Conservation (phyloP, 2,797 vertebrate species). For the Potorous gilbertii region DNA sequence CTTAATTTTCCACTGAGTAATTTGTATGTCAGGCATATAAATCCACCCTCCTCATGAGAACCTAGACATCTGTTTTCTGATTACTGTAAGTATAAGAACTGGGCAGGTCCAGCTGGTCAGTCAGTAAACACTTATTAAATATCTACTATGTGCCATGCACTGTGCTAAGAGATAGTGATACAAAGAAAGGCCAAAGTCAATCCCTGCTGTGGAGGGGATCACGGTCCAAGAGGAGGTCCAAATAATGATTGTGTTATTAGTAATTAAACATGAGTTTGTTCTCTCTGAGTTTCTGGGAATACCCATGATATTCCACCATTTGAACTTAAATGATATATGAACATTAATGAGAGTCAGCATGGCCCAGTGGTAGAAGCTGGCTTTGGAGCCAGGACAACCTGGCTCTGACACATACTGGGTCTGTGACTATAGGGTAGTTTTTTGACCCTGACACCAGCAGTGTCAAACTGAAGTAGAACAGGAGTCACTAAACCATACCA, state of each 20-base stretch:
- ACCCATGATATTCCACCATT: constrained; percentile 24
- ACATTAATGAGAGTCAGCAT: neutral
- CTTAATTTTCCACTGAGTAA: neutral
- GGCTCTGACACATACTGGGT: neutral
- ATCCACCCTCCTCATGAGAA: neutral
- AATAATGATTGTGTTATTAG: neutral
- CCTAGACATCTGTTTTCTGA: constrained; percentile 1
- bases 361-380: neutral
- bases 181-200: neutral
- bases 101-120: neutral
- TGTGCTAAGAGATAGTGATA: neutral
- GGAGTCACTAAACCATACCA: neutral
- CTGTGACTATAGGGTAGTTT: neutral
- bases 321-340: neutral
- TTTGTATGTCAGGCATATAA: neutral
- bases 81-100: neutral
- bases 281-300: constrained; percentile 28
- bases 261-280: neutral
- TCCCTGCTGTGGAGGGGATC: neutral
- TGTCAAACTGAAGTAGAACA: neutral
- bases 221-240: constrained; percentile 4
- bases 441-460: neutral
- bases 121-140: neutral
- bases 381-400: neutral
- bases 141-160: neutral